Base-by-base conservation (phyloP, 2,888 invertebrate genomes). In the Lamellibrachia satsuma region DNA sequence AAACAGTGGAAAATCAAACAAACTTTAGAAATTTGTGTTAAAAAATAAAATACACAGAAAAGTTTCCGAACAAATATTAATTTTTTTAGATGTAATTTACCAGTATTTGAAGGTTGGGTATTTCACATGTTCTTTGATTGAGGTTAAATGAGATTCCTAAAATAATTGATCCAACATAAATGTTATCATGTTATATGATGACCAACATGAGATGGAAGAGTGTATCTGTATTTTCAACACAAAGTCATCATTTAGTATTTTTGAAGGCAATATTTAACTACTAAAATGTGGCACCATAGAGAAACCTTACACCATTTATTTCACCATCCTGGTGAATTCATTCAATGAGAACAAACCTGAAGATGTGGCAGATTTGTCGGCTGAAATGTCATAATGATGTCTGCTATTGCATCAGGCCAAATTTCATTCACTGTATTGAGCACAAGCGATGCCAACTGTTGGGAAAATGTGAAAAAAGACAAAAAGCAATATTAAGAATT, bases 361-460 rank as follows among this genome's bases (percentile, higher is more conserved):
- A 75, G 75, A 75, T 75, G 11, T 15, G 75, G 75, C 2, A 75
- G 75, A 75, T 75, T 75, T 75, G 15, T n/a, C 7, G 75, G 97
- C 96, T 97, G 97, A 97, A 97, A 98, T 94, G 97, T 97, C 95
- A 97, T 97, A 91, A 98, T 97, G 93, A 98, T 97, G 95, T 98
- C 98, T 93, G 98, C 97, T 93, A 99, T 97, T 93, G 98, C 98
- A 95, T 97, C 97, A 93, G 97, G 97, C 97, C 97, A 97, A 94
- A 97, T 96, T 57, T 96, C 96, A 60, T 97, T 97, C 93, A 97
- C 96, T 94, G 97, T 97, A 94, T 98, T 98, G 9, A 98, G 97
- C 92, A 98, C 97, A 95, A 98, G 98, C 90, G 98, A 98, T 93
- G 98, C 98, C 94, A 99, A 97, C 98, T 98, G 96, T 2, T 22